phyloP scores from a whole-genome alignment of 2,888 invertebrate genomes.

The Apodemia hepburni region DNA sequence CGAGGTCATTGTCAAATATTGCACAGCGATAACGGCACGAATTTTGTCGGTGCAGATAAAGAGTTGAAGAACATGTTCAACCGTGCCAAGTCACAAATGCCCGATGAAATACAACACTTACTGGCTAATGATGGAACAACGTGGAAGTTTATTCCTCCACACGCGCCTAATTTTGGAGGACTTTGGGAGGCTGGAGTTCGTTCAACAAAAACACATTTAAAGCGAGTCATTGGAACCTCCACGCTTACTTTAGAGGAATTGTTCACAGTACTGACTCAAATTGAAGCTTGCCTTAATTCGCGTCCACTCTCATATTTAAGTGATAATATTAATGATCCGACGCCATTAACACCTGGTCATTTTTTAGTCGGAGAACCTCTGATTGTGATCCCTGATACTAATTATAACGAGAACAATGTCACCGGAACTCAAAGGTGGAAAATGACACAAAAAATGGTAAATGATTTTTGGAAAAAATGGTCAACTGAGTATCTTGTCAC shows the following conservation, averaged over 20 bases:
- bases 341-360: constrained; percentile 11
- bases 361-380: constrained; percentile 7
- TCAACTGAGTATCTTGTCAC: constrained; percentile 23
- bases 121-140: constrained; percentile 4
- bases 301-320: constrained; percentile 19
- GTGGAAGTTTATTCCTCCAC: constrained; percentile 33
- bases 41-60: not conserved
- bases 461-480: constrained; percentile 29
- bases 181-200: constrained; percentile 34
- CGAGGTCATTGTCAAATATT: constrained; percentile 20
- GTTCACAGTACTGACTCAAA: constrained; percentile 27
- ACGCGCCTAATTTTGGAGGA: constrained; percentile 31
- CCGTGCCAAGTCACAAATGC: not conserved
- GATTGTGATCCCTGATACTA: not conserved
- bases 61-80: not conserved
- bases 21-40: constrained; percentile 13
- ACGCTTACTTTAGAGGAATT: constrained; percentile 30
- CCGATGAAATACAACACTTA: not conserved
- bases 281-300: constrained; percentile 32
- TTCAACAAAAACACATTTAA: constrained; percentile 27
- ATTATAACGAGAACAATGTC: not conserved
- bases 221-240: constrained; percentile 21
- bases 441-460: constrained; percentile 21
- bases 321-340: constrained; percentile 1
- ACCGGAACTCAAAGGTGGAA: constrained; percentile 6